Conservation (phyloP, 2,888 invertebrate species). For the Scaptomyza parva region DNA sequence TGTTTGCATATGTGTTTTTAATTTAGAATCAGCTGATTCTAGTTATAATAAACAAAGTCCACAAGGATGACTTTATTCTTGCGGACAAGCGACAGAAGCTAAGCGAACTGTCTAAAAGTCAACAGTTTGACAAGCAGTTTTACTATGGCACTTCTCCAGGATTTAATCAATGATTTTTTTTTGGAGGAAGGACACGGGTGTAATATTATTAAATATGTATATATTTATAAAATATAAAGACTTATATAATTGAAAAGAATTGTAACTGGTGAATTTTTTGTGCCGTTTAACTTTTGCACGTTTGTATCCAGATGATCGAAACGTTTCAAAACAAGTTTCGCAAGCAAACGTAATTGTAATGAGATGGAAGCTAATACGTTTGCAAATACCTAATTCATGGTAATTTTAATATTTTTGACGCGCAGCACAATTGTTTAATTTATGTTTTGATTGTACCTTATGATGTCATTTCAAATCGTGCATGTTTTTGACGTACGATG, state of each 20-base stretch:
- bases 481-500: slow-evolving; percentile 66
- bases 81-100: slow-evolving; percentile 82
- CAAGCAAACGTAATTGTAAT: slow-evolving; percentile 60
- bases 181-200: slow-evolving; percentile 17
- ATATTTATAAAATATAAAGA: slow-evolving; percentile 21
- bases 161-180: slow-evolving; percentile 69
- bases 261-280: slow-evolving; percentile 7
- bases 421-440: slow-evolving; percentile 19
- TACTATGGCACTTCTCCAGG: slow-evolving; percentile 82
- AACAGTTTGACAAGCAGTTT: slow-evolving; percentile 81
- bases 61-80: slow-evolving; percentile 83
- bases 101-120: slow-evolving; percentile 72
- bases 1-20: too few relatives aligned
- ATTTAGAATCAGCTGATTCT: too few relatives aligned
- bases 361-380: too few relatives aligned
- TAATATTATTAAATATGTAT: slow-evolving; percentile 34
- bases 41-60: too few relatives aligned
- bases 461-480: slow-evolving; percentile 71
- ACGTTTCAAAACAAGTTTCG: slow-evolving; percentile 61
- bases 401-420: slow-evolving; percentile 16
- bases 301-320: slow-evolving; percentile 80
- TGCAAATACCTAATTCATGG: too few relatives aligned
- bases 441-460: slow-evolving; percentile 64
- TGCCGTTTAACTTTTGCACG: slow-evolving; percentile 68
- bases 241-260: slow-evolving; percentile 17